Base-by-base conservation (phyloP, 2,113 vertebrate genomes). In the Spea bombifrons region DNA sequence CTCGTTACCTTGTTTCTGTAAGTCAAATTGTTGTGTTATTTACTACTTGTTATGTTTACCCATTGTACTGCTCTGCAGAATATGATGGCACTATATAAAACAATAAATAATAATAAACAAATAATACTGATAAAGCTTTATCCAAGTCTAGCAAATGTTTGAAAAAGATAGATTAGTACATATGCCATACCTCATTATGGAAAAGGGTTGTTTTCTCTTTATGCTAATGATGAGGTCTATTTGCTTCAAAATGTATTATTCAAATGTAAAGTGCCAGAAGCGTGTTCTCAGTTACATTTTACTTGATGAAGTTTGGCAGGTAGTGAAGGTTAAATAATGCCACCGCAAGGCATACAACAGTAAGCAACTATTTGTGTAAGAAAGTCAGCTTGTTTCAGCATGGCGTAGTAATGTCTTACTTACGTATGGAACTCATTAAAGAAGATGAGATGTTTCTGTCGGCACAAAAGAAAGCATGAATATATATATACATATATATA, bases 211-310 rank as follows among this genome's bases (percentile, higher is more conserved):
- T 65, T 75, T 65, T n/a, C 57, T 17, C 17, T 47, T 53, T 76
- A 57, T 78, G 75, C 66, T 78, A 63, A 78, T 63, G 15, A 7
- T 76, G 8, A 67, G 44, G 4, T 16, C 17, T 67, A 67, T 43
- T 66, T 75, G 75, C 44, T 45, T n/a, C 55, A 71, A 65, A 78
- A 46, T 64, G 50, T 71, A 63, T 72, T 72, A 71, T 78, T 65
- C 43, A 78, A 65, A 64, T 16, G 8, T 53, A 50, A 71, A 78
- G 30, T 65, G 76, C 76, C 59, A 65, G 67, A 71, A 71, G 76
- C 76, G 71, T 78, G 69, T 71, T 78, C 76, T 71, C 17, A 78
- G 71, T n/a, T 78, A 64, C 64, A 64, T 71, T 78, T 78, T 78
- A 78, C 65, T 16, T 78, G 48, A 15, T 72, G 12, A 61, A n/a